Evolutionary conservation across 2,113 vertebrate genomes (phyloP).

Genomic region (Melanotaenia duboulayi): DNA sequence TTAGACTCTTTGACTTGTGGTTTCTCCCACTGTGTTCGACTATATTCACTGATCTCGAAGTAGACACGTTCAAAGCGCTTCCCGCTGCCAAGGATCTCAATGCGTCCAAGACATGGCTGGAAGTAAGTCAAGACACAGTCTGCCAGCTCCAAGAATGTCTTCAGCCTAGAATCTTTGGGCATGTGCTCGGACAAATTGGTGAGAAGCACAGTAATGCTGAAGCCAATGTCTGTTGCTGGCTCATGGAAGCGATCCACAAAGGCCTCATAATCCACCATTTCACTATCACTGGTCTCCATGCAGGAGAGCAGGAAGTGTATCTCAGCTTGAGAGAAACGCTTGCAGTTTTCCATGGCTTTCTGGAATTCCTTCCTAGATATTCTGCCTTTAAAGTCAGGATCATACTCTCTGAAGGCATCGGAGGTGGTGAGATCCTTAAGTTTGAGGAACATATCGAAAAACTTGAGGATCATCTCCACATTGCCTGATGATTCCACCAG

Average conservation of each 20-base stretch:
- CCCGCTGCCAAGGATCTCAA: constrained; percentile 94
- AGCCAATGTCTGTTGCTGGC: constrained; percentile 95
- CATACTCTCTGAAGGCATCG: constrained; percentile 90
- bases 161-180: constrained; percentile 89
- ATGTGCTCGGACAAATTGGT: constrained; percentile 97
- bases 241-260: constrained; percentile 95
- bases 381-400: constrained; percentile 89
- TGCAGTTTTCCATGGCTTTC: constrained; percentile 94
- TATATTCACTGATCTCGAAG: constrained; percentile 96
- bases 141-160: constrained; percentile 90
- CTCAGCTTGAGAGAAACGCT: constrained; percentile 89
- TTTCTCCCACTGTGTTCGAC: constrained; percentile 96
- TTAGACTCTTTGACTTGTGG: constrained; percentile 98
- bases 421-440: constrained; percentile 94
- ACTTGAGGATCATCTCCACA: constrained; percentile 96
- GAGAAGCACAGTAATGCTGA: constrained; percentile 92
- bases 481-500: constrained; percentile 95
- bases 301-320: constrained; percentile 92
- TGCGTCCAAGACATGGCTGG: constrained; percentile 91
- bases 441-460: constrained; percentile 98
- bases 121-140: constrained; percentile 93
- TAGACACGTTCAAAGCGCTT: constrained; percentile 96
- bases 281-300: constrained; percentile 87
- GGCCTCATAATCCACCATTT: constrained; percentile 90
- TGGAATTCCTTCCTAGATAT: constrained; percentile 95